These are phyloP conservation scores for Microtus pennsylvanicus DNA, from an alignment of 2,113 vertebrate genomes.

Conservation along the genomic window DNA sequence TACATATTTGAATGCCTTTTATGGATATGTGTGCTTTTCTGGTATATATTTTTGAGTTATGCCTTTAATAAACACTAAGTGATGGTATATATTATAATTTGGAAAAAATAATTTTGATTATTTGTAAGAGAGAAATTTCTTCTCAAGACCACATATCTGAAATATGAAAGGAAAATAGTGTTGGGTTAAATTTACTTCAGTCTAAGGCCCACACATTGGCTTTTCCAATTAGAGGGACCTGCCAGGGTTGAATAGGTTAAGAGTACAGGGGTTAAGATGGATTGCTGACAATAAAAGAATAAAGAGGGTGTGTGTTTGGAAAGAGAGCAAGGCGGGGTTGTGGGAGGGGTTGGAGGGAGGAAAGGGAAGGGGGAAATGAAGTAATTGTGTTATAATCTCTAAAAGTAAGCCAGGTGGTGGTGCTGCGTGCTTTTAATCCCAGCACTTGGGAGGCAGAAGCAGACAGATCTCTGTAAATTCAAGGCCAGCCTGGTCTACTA, in stretches of 20 bases:
- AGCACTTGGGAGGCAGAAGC: too few species aligned
- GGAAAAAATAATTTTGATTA: slow-evolving; percentile 44
- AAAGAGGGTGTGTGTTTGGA: too few species aligned
- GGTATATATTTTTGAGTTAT: slow-evolving; percentile 50
- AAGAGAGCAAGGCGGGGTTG: not conserved
- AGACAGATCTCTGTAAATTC: too few species aligned
- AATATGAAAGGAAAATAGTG: slow-evolving; percentile 12
- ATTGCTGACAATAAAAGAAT: not conserved
- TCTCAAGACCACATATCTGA: not conserved
- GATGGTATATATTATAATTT: not conserved
- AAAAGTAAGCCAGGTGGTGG: not conserved
- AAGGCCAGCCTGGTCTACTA: too few species aligned
- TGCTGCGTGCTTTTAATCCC: accelerated
- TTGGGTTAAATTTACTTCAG: not conserved
- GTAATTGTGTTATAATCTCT: not conserved
- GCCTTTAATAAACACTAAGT: slow-evolving; percentile 12
- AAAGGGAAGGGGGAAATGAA: not conserved
- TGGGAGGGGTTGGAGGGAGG: not conserved
- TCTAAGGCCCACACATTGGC: not conserved
- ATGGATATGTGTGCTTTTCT: not conserved
- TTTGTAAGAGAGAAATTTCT: slow-evolving; percentile 4
- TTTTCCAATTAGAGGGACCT: slow-evolving; percentile 2
- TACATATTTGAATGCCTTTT: not conserved
- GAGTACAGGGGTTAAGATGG: too few species aligned
- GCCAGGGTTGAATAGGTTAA: not conserved